These are phyloP conservation scores for Sebastes fasciatus DNA, from an alignment of 2,113 vertebrate species.

Conservation along the genomic window DNA sequence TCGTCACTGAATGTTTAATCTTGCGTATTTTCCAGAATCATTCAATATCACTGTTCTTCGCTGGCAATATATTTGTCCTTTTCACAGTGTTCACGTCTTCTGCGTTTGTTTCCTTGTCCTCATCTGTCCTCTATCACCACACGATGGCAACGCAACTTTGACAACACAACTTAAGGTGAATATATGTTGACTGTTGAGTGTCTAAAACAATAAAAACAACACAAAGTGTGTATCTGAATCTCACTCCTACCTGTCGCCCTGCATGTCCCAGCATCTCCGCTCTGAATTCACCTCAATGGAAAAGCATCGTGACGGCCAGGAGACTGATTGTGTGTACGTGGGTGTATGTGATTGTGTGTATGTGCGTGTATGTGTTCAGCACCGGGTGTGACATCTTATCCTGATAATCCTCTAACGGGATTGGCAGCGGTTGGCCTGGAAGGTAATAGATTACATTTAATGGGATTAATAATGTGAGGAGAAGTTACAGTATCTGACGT, in stretches of 20 bases:
- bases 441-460: constrained; percentile 26
- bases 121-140: background rate
- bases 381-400: constrained; percentile 69
- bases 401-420: constrained; percentile 71
- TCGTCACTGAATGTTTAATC: no score
- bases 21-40: background rate
- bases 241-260: constrained; percentile 36
- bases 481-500: constrained; percentile 1
- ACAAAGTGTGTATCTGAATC: fast-evolving
- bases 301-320: constrained; percentile 9
- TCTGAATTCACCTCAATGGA: constrained; percentile 11
- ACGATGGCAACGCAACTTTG: background rate
- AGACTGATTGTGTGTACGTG: background rate
- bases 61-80: background rate
- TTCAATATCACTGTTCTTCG: background rate
- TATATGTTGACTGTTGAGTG: no score
- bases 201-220: background rate
- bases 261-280: background rate
- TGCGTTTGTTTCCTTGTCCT: background rate
- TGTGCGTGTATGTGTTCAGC: constrained; percentile 5
- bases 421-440: constrained; percentile 42
- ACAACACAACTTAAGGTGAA: background rate
- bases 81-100: background rate
- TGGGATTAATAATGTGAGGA: constrained; percentile 1
- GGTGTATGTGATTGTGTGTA: background rate